Evolutionary conservation across 2,888 invertebrate genomes (phyloP).

Genomic region (Oligia latruncula): DNA sequence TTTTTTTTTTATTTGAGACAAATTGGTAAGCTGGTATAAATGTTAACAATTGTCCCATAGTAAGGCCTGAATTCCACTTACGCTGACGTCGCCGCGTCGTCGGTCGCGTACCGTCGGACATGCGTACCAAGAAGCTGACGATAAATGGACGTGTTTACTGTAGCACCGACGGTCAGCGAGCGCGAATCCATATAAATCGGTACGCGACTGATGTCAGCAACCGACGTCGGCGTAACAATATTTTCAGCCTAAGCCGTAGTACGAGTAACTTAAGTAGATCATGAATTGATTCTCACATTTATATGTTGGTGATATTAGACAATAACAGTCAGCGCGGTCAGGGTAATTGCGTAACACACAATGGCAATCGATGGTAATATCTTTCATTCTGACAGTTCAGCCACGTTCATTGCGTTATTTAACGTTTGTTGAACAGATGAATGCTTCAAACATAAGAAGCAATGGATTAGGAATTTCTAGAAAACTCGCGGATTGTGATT

Average conservation of each 20-base stretch:
- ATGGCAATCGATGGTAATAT: background rate
- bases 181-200: too few relatives aligned
- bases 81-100: too few relatives aligned
- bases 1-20: constrained; percentile 3
- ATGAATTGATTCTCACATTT: background rate
- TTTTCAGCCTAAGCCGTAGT: background rate
- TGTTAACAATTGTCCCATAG: background rate
- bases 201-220: too few relatives aligned
- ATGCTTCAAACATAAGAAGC: background rate
- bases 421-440: background rate
- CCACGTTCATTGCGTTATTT: background rate
- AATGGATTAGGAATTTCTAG: too few relatives aligned
- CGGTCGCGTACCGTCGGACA: too few relatives aligned
- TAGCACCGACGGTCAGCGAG: too few relatives aligned
- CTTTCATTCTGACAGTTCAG: background rate
- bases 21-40: background rate
- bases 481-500: background rate
- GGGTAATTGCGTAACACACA: background rate
- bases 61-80: too few relatives aligned
- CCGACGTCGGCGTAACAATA: too few relatives aligned
- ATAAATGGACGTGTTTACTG: too few relatives aligned
- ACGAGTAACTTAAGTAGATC: too few relatives aligned
- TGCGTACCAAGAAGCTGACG: too few relatives aligned
- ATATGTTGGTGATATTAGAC: background rate
- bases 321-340: background rate